Evolutionary conservation across 2,888 invertebrate genomes (phyloP), one percentile per base, ranked within the genome.

Genomic region (Brachypalpus laphriformis): DNA sequence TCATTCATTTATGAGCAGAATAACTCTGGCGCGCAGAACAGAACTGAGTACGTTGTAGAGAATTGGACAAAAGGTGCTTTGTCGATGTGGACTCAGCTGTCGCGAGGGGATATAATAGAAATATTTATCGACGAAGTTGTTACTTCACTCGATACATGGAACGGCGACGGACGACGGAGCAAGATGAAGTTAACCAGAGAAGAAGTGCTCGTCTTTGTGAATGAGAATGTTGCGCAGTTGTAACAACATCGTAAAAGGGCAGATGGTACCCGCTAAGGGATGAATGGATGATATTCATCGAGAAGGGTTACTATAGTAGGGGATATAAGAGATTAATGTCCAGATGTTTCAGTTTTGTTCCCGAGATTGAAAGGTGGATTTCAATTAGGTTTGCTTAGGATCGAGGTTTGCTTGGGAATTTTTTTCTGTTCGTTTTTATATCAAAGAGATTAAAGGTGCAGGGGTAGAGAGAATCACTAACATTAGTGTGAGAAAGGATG

Each of bases 211-310:
- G 49, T 40, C 61, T 77, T 82, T 78, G 68, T 63, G 82, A 83
- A 83, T 82, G 82, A 78, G 78, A 83, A 78, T 78, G 82, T 83
- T 83, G 72, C 82, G 82, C 77, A 82, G 82, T 82, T 82, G 82
- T 77, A 82, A 74, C 78, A 78, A 83, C 72, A 77, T 47, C 22
- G 31, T 65, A 72, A 61, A 51, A 49, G 54, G 72, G 72, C 77
- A 82, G 77, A 72, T 82, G 82, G 63, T 22, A 5, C 14, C 22
- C 8, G 37, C 37, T 68, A 82, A 68, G 78, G 82, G 77, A 82
- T 77, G 77, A 77, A 59, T 61, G 72, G 40, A 42, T n/a, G 66
- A 28, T 61, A 40, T 57, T 54, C 71, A 45, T 20, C 34, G 66
- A 47, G 77, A 78, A 74, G 82, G 82, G 78, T 78, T 74, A 65